phyloP scores from a whole-genome alignment of 2,797 vertebrate genomes.

The Spinus pinus region DNA sequence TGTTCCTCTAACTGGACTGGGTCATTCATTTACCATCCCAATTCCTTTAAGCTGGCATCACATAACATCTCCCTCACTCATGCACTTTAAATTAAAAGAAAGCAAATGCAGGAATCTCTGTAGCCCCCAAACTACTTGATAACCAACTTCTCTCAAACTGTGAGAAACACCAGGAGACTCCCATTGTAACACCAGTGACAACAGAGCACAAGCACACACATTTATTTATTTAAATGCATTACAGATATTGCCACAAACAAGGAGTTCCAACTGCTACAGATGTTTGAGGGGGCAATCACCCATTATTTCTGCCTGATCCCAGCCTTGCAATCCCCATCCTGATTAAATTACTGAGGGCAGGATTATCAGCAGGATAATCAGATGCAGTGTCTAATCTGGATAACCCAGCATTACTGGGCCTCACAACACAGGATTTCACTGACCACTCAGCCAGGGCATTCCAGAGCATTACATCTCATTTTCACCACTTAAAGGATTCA shows the following conservation, averaged over 20 bases:
- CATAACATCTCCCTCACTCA: not conserved
- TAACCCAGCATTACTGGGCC: conserved; percentile 38
- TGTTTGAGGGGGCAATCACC: not conserved
- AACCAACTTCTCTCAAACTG: not conserved
- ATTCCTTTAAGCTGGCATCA: not conserved
- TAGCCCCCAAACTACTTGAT: not conserved
- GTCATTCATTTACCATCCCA: not conserved
- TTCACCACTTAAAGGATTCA: not conserved
- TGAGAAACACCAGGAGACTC: not conserved
- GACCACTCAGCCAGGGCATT: not conserved
- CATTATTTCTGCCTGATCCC: conserved; percentile 27
- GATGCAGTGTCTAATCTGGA: conserved; percentile 42
- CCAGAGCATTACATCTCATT: not conserved
- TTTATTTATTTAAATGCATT: not conserved
- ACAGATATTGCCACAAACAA: not conserved
- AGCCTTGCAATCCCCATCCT: conserved; percentile 9
- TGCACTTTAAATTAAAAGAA: not conserved
- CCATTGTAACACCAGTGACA: not conserved
- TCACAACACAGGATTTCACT: conserved; percentile 1
- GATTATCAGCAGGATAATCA: conserved; percentile 60
- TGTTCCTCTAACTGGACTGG: not conserved
- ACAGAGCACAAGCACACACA: not conserved
- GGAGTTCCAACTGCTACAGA: not conserved
- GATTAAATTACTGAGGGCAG: conserved; percentile 57
- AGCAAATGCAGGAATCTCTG: not conserved